These are phyloP conservation scores for Dysidea cf. avara DNA, from an alignment of 37 sponge, comb jelly and placozoan genomes.

Conservation along the genomic window DNA sequence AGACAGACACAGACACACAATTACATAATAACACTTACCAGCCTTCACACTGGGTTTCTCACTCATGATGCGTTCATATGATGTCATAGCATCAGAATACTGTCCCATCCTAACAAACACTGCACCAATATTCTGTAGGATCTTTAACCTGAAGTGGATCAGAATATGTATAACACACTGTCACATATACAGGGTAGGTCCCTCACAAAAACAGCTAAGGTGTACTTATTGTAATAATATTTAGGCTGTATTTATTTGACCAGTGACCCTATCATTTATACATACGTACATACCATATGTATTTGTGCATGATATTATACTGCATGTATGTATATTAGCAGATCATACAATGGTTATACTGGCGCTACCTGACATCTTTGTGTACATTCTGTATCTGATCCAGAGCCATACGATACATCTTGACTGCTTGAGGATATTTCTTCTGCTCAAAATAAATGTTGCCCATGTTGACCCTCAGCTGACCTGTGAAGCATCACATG, in stretches of 20 bases:
- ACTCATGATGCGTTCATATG: conserved; percentile 89
- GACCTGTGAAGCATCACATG: conserved; percentile 25
- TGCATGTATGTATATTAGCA: background rate
- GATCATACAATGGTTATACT: background rate
- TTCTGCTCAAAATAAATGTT: conserved; percentile 91
- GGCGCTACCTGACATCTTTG: conserved; percentile 50
- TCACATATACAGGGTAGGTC: background rate
- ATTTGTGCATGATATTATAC: too few relatives aligned
- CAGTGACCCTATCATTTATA: background rate
- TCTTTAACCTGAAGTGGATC: conserved; percentile 59
- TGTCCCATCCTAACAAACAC: conserved; percentile 90
- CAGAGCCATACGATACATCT: conserved; percentile 97
- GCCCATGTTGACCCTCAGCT: conserved; percentile 95
- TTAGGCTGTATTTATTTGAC: too few relatives aligned
- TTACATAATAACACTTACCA: conserved; percentile 37
- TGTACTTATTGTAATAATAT: background rate
- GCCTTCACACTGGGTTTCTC: conserved; percentile 79
- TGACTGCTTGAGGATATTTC: conserved; percentile 92
- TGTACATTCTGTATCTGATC: conserved; percentile 86
- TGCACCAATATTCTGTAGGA: conserved; percentile 90
- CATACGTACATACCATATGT: too few relatives aligned
- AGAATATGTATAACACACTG: background rate
- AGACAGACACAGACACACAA: too few relatives aligned
- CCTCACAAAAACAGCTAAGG: background rate
- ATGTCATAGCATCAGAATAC: conserved; percentile 91